Evolutionary conservation across 2,888 invertebrate genomes (phyloP).

Genomic region (Teleiodes luculella): DNA sequence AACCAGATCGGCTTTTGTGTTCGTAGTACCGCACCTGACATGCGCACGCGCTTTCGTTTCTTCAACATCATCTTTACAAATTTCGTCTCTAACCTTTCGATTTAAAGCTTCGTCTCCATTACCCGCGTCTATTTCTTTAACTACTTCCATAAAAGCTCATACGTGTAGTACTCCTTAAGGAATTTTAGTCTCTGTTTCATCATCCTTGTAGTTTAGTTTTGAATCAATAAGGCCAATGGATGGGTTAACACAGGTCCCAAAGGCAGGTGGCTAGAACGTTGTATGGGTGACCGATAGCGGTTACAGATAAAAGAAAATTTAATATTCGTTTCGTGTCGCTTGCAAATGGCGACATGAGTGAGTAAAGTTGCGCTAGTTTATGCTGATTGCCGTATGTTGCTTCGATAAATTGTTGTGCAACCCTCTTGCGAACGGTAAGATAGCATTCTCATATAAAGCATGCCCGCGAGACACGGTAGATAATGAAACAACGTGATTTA

Average conservation of each 20-base stretch:
- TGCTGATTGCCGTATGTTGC: slow-evolving; percentile 9
- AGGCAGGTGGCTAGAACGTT: slow-evolving; percentile 6
- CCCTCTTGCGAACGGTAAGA: slow-evolving; percentile 5
- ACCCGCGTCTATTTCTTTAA: not conserved
- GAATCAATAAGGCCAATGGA: not conserved
- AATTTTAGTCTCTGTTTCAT: not conserved
- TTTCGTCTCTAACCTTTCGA: slow-evolving; percentile 12
- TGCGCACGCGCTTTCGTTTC: slow-evolving; percentile 17
- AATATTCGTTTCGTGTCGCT: slow-evolving; percentile 15
- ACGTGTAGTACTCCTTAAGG: not conserved
- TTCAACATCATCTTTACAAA: slow-evolving; percentile 10
- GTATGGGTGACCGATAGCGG: slow-evolving; percentile 13
- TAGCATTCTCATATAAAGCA: slow-evolving; percentile 4
- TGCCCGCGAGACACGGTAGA: slow-evolving; percentile 3
- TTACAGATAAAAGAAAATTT: slow-evolving; percentile 12
- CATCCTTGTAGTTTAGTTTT: not conserved
- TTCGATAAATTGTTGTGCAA: slow-evolving; percentile 9
- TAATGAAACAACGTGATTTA: not conserved
- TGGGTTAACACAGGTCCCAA: not conserved
- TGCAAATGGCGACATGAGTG: slow-evolving; percentile 13
- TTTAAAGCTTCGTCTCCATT: slow-evolving; percentile 13
- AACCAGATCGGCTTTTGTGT: slow-evolving; percentile 4
- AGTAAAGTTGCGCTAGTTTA: slow-evolving; percentile 10
- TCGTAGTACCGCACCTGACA: slow-evolving; percentile 13
- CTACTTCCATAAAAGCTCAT: not conserved